A percentile compares a stretch with the other conserved stretches of the same genome.
These are phyloP conservation scores for Drosophila varians DNA, from an alignment of 1,140 invertebrate genomes.

Conservation along the genomic window DNA sequence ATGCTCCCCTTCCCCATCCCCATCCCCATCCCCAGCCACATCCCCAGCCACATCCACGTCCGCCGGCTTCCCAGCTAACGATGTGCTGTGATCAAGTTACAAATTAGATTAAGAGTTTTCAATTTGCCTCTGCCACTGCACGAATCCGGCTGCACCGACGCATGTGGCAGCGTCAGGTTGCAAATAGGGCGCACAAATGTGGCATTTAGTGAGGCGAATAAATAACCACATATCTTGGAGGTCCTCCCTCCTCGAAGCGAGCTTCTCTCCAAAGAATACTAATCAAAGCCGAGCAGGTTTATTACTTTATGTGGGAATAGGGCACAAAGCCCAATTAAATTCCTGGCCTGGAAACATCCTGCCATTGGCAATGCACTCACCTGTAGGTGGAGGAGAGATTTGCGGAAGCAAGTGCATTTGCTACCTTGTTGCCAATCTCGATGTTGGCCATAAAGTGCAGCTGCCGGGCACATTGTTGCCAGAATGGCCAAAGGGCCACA, in stretches of 20 bases:
- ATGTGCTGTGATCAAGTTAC: constrained; percentile 46
- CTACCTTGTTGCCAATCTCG: constrained; percentile 21
- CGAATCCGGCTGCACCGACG: background rate
- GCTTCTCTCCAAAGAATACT: too few relatives aligned
- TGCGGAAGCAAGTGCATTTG: too few relatives aligned
- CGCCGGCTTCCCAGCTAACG: constrained; percentile 14
- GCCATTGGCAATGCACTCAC: background rate
- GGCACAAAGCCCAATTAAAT: too few relatives aligned
- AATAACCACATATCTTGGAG: too few relatives aligned
- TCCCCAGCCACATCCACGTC: too few relatives aligned
- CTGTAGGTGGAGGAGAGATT: background rate
- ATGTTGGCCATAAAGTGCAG: constrained; percentile 10
- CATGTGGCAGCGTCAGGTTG: background rate
- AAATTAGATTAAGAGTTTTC: constrained; percentile 67
- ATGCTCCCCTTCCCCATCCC: constrained; percentile 11
- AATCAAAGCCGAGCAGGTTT: too few relatives aligned
- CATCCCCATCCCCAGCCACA: too few relatives aligned
- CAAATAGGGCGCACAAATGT: constrained; percentile 3
- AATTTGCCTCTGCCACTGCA: constrained; percentile 36
- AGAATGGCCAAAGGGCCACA: background rate
- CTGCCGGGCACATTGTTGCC: constrained; percentile 12
- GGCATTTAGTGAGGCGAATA: too few relatives aligned
- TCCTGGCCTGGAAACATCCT: background rate
- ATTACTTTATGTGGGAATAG: too few relatives aligned
- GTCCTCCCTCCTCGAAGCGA: too few relatives aligned